Conservation (phyloP, 2,113 vertebrate species). For the Sinocyclocheilus anshuiensis region DNA sequence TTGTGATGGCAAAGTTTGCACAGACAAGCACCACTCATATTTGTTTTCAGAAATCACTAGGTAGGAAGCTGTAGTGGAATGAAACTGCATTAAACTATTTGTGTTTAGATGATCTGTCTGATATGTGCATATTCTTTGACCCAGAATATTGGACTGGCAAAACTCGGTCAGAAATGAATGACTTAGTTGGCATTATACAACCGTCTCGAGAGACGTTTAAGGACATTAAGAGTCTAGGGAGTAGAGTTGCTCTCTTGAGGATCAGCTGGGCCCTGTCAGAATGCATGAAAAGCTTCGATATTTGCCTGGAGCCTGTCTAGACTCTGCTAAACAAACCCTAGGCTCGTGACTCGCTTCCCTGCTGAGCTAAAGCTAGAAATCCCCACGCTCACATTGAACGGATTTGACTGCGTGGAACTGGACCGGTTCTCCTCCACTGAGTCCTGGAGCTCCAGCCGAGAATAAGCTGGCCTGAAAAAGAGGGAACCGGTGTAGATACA, state of each 20-base stretch:
- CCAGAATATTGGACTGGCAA: not conserved
- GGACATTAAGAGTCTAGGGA: constrained; percentile 31
- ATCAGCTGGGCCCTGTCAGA: constrained; percentile 44
- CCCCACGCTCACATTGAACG: constrained; percentile 26
- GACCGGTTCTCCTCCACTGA: constrained; percentile 37
- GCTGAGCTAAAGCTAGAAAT: constrained; percentile 45
- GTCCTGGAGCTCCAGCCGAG: constrained; percentile 23
- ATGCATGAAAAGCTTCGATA: constrained; percentile 38
- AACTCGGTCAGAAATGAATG: constrained; percentile 12
- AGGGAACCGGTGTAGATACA: not conserved
- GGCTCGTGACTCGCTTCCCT: constrained; percentile 26
- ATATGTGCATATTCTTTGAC: constrained; percentile 14
- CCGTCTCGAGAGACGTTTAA: constrained; percentile 28
- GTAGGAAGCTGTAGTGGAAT: not conserved
- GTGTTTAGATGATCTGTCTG: constrained; percentile 6
- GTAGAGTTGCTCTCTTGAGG: constrained; percentile 28
- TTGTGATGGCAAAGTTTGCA: not conserved
- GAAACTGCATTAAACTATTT: not conserved
- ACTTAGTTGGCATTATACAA: constrained; percentile 24
- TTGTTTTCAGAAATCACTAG: not conserved
- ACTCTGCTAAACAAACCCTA: constrained; percentile 36
- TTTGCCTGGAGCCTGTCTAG: constrained; percentile 31
- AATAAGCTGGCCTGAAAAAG: constrained; percentile 14
- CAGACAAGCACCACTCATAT: not conserved
- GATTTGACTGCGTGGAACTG: constrained; percentile 28